Evolutionary conservation across 2,113 vertebrate species (phyloP), one percentile per base, ranked within the genome.

Genomic region (Pachypanchax playfairii): DNA sequence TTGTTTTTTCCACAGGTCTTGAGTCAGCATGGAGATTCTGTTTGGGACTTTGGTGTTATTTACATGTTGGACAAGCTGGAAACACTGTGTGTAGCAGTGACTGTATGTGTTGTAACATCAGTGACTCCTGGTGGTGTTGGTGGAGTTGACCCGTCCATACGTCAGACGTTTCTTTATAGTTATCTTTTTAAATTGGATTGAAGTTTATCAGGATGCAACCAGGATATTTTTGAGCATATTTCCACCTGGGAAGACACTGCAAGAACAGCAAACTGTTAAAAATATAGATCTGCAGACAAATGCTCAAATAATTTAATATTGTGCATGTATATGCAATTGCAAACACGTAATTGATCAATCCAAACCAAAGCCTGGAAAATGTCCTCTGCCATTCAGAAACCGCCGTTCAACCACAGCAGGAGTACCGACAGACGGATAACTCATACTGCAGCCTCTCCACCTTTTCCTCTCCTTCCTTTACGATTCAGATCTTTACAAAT

Each of bases 351-450:
- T 80, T 80, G 78, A 78, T 68, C 80, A 72, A 77, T 85, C 57
- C 87, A 93, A 95, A 96, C 94, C 94, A 97, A 96, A 95, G 93
- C 90, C 91, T 93, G 85, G 91, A 89, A 88, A 86, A 92, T 84
- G 85, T 82, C 94, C 92, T 93, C 96, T 98, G 96, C 97, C 92
- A 90, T 98, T 96, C 95, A 99, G 96, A 93, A 93, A 44, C 51
- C 90, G 91, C 58, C 89, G 90, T 87, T 86, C 81, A 89, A 87
- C 89, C 85, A 75, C 61, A 61, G 42, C 28, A 39, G 50, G 57
- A 51, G n/a, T n/a, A n/a, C n/a, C n/a, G n/a, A 70, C 65, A 35
- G 59, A 83, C 59, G 73, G 49, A 75, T 61, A 74, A 38, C 59
- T 68, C 65, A 44, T 46, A 61, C 79, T 77, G 57, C 73, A 67